Base-by-base conservation (phyloP, 2,797 vertebrate species). In the Anas acuta region DNA sequence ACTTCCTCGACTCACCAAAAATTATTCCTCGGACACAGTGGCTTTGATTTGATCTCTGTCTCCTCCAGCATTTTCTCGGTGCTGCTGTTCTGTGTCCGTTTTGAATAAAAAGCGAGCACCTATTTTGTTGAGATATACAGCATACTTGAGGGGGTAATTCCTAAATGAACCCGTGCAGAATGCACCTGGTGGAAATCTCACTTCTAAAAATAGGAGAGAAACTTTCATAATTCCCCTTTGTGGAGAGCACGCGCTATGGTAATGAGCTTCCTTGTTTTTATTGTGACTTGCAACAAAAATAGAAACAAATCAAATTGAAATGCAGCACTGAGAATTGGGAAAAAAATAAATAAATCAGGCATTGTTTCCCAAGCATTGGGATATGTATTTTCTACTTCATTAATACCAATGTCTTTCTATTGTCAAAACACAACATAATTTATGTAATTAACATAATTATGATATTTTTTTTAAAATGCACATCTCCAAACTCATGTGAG, bases 151-250 rank as follows among this genome's bases (percentile, higher is more conserved):
- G 33, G 78, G 51, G 83, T 33, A 80, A 95, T 95, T 72, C 94
- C 94, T 94, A 77, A 91, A 56, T 15, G 71, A 92, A 53, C 26
- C 69, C 1, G 11, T 32, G 69, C 69, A 26, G 39, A 39, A 37
- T 26, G 56, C 58, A 95, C 64, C 92, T 83, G 75, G 90, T 89
- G 92, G 92, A 96, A 92, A 95, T 93, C 90, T 96, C 90, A 78
- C 72, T 93, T 80, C 96, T 97, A 96, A 97, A 96, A 95, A 91
- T 76, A 97, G 76, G 86, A 92, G 70, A 84, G 90, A 96, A 97
- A 95, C 87, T 96, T 93, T 91, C 66, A 47, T 65, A 90, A 94
- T 93, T 95, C 87, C 89, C 79, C 87, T 95, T 39, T 67, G 87
- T 51, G 95, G 78, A 91, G 95, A 56, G 78, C 37, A 45, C 6